Base-by-base conservation (phyloP, 1,140 invertebrate genomes). In the Kradibia gibbosae region DNA sequence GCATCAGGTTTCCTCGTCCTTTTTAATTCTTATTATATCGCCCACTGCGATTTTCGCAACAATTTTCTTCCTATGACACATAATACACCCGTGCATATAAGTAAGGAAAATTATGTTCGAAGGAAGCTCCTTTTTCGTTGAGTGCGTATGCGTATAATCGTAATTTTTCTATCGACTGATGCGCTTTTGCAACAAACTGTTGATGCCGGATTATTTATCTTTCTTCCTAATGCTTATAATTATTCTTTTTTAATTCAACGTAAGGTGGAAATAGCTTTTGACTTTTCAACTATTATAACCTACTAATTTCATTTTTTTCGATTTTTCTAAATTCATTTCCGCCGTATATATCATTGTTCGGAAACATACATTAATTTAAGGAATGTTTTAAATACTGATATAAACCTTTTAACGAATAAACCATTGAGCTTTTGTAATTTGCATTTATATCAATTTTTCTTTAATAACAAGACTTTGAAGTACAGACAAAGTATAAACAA, bases 61-160 rank as follows among this genome's bases (percentile, higher is more conserved):
- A 62, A 79, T 79, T 79, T 79, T 48, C 78, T 67, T 72, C 70
- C 42, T 67, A 71, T 78, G 77, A 67, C 50, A 48, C 28, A 48
- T 48, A 67, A 11, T 62, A 71, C 36, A 34, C 65, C 11, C 28
- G 17, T 13, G 57, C n/a, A 22, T n/a, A 67, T 50, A 28, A 31
- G 50, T 31, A 57, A 70, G 15, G 76, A 36, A 70, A 70, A 78
- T 78, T 78, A 28, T 57, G n/a, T 5, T 22, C 70, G 31, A 39
- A 25, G 28, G 22, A 10, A 28, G 42, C 60, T 67, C 60, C 60
- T 67, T 67, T 36, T 67, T 36, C 76, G 45, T 5, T 15, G 28
- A 39, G 22, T n/a, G 42, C 62, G n/a, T 17, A 4, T 0, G 13
- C 70, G 1, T 42, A 22, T 28, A 20, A 3, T 45, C 15, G 0